phyloP scores from a whole-genome alignment of 2,888 invertebrate genomes.

The Malacosoma neustria region DNA sequence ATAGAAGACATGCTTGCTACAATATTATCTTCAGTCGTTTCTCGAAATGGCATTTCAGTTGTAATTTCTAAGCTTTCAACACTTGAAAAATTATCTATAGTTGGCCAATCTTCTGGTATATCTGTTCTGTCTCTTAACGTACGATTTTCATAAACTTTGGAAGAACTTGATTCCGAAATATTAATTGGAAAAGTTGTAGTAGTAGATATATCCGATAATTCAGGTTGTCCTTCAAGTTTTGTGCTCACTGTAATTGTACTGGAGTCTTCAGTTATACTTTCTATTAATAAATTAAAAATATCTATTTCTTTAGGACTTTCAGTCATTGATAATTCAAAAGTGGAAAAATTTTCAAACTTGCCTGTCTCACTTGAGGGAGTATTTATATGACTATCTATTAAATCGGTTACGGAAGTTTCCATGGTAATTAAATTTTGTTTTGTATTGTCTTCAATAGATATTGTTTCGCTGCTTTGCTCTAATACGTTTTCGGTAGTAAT shows the following conservation, averaged over 20 bases:
- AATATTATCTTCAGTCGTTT: neutral
- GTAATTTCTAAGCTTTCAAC: neutral
- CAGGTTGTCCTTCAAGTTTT: neutral
- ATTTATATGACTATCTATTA: too few species aligned
- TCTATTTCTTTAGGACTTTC: conserved; percentile 20
- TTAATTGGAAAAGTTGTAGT: neutral
- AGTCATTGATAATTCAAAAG: conserved; percentile 25
- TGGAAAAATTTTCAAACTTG: conserved; percentile 29
- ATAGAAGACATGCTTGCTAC: too few species aligned
- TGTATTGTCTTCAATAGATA: too few species aligned
- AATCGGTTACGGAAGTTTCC: too few species aligned
- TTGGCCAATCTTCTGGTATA: neutral
- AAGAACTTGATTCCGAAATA: neutral
- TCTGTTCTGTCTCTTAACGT: neutral
- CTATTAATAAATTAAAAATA: conserved; percentile 5
- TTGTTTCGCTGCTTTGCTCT: too few species aligned
- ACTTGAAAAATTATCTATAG: neutral
- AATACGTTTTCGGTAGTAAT: too few species aligned
- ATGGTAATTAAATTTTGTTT: too few species aligned
- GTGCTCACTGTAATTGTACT: neutral
- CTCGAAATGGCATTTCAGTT: neutral
- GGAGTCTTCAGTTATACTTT: neutral
- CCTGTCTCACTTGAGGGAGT: too few species aligned
- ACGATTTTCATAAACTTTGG: neutral
- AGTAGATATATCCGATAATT: neutral